Percentiles rank a stretch among this genome's conserved stretches.
phyloP scores from a whole-genome alignment of 1,140 invertebrate genomes.

The Tetragnatha versicolor region DNA sequence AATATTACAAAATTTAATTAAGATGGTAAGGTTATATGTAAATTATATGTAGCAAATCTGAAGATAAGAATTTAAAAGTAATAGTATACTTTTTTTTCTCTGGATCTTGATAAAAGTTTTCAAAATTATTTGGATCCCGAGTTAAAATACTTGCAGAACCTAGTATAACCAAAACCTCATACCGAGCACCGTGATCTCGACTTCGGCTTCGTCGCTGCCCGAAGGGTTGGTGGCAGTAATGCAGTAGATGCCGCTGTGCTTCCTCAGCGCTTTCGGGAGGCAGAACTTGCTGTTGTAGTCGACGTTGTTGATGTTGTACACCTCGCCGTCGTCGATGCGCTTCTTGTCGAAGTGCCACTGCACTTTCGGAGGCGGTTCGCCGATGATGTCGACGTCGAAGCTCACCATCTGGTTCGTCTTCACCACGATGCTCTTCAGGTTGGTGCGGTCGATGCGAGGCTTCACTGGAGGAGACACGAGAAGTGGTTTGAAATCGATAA shows the following conservation, averaged over 20 bases:
- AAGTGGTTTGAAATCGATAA: too few species aligned
- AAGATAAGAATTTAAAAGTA: too few species aligned
- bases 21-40: too few species aligned
- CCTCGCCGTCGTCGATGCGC: constrained; percentile 55
- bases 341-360: constrained; percentile 88
- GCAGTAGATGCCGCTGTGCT: constrained; percentile 85
- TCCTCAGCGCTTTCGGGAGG: constrained; percentile 79
- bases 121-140: too few species aligned
- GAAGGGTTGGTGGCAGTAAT: constrained; percentile 93
- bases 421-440: constrained; percentile 81
- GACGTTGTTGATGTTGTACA: constrained; percentile 77
- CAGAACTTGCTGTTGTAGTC: constrained; percentile 92
- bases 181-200: constrained; percentile 89
- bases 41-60: too few species aligned
- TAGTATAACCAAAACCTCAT: too few species aligned
- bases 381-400: constrained; percentile 90
- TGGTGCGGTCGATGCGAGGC: constrained; percentile 90
- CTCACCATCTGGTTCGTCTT: constrained; percentile 91
- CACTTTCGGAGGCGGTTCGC: constrained; percentile 90
- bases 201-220: constrained; percentile 89
- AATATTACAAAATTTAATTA: too few species aligned
- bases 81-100: too few species aligned
- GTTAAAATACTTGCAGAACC: too few species aligned
- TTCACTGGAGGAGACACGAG: too few species aligned
- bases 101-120: too few species aligned